These are phyloP conservation scores for Fregata magnificens DNA, from an alignment of 2,113 vertebrate species.

Conservation along the genomic window DNA sequence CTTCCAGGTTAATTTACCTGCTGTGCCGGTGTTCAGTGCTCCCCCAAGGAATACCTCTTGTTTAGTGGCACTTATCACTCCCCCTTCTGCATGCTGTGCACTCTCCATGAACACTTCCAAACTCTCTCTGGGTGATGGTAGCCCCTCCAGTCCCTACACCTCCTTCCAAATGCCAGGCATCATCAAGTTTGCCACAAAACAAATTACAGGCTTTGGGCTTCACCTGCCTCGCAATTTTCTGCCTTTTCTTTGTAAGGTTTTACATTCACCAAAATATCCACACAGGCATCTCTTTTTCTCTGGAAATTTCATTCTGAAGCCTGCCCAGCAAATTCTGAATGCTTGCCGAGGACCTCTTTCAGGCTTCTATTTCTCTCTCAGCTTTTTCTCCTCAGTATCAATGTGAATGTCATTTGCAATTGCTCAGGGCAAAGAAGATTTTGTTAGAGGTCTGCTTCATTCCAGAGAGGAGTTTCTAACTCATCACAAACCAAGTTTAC, in stretches of 20 bases:
- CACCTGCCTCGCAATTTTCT: not conserved
- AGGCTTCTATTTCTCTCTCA: not conserved
- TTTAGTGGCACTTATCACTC: not conserved
- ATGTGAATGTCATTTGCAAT: not conserved
- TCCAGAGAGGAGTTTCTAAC: not conserved
- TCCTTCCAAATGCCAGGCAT: not conserved
- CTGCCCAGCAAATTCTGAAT: not conserved
- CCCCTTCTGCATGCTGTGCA: not conserved
- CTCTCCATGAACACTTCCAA: not conserved
- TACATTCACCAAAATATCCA: not conserved
- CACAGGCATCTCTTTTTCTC: not conserved
- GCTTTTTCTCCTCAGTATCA: not conserved
- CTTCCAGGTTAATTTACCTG: slow-evolving; percentile 17
- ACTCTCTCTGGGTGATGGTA: not conserved
- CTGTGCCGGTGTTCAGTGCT: not conserved
- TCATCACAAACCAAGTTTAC: not conserved
- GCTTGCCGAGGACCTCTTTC: not conserved
- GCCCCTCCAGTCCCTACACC: not conserved
- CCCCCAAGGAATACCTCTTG: not conserved
- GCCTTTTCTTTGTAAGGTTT: not conserved
- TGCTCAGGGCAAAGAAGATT: not conserved
- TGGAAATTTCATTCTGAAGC: not conserved
- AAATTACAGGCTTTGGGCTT: not conserved
- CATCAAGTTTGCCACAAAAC: not conserved
- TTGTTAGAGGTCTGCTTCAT: not conserved